A percentile compares a stretch with the other conserved stretches of the same genome.
These are phyloP conservation scores for Anguilla megastoma DNA, from an alignment of 2,797 vertebrate species.

Conservation along the genomic window DNA sequence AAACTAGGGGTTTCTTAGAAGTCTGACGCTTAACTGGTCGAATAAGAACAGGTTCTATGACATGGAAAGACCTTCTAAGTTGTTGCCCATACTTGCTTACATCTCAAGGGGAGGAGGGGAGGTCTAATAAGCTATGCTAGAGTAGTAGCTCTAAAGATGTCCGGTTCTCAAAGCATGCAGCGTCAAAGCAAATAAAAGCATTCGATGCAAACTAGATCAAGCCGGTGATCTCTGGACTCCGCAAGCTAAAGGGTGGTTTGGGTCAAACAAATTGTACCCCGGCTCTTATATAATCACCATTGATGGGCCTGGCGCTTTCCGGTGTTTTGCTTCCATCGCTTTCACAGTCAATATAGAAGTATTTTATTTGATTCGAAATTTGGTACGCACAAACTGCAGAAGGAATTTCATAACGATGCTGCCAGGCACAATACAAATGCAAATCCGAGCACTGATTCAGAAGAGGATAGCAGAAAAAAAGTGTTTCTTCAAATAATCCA, in stretches of 20 bases:
- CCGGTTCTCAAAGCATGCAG: constrained; percentile 75
- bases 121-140: constrained; percentile 16
- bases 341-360: not conserved
- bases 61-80: constrained; percentile 67
- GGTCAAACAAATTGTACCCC: constrained; percentile 67
- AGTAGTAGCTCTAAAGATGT: constrained; percentile 5
- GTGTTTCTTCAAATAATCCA: not conserved
- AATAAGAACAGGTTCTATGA: constrained; percentile 54
- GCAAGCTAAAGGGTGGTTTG: constrained; percentile 60
- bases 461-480: not conserved
- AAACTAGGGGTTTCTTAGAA: constrained; percentile 69
- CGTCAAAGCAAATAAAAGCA: constrained; percentile 77
- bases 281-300: constrained; percentile 21
- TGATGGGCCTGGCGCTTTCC: not conserved
- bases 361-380: not conserved
- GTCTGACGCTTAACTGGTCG: constrained; percentile 47
- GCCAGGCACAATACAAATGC: not conserved
- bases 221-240: constrained; percentile 46
- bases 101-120: constrained; percentile 56
- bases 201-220: constrained; percentile 57
- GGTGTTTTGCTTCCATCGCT: not conserved
- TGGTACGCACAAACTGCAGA: not conserved
- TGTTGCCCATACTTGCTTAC: constrained; percentile 70
- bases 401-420: not conserved
- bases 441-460: not conserved